Conservation (phyloP, 2,888 invertebrate species). For the Diarsia brunnea region DNA sequence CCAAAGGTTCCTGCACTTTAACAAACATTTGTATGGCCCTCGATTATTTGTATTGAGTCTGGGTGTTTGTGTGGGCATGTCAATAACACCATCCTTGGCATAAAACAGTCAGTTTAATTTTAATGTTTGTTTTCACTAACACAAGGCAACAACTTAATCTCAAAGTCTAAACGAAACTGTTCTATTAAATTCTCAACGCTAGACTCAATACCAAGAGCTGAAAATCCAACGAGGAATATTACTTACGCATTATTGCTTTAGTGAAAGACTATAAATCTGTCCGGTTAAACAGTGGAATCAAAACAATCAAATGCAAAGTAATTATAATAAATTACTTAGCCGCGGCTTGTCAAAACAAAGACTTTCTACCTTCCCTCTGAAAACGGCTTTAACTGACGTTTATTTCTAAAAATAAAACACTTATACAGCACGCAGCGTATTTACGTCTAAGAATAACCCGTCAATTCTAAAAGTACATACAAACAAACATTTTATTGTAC, state of each 20-base stretch:
- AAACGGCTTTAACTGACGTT: slow-evolving; percentile 34
- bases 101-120: not conserved
- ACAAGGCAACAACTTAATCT: not conserved
- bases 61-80: not conserved
- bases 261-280: not conserved
- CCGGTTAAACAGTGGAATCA: not conserved
- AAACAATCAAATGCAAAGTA: slow-evolving; percentile 25
- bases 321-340: slow-evolving; percentile 32
- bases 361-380: slow-evolving; percentile 24
- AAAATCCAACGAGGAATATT: not conserved
- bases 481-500: slow-evolving; percentile 62
- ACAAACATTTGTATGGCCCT: slow-evolving; percentile 25
- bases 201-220: not conserved
- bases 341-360: slow-evolving; percentile 20
- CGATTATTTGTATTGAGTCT: slow-evolving; percentile 4
- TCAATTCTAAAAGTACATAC: slow-evolving; percentile 50
- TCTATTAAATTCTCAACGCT: not conserved
- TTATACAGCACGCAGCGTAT: slow-evolving; percentile 44
- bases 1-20: slow-evolving; percentile 4
- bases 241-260: not conserved
- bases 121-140: not conserved
- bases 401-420: slow-evolving; percentile 52
- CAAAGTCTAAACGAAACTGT: not conserved
- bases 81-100: slow-evolving; percentile 5
- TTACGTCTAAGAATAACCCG: slow-evolving; percentile 56